Conservation (phyloP, 2,113 vertebrate genomes). For the Steatornis caripensis region DNA sequence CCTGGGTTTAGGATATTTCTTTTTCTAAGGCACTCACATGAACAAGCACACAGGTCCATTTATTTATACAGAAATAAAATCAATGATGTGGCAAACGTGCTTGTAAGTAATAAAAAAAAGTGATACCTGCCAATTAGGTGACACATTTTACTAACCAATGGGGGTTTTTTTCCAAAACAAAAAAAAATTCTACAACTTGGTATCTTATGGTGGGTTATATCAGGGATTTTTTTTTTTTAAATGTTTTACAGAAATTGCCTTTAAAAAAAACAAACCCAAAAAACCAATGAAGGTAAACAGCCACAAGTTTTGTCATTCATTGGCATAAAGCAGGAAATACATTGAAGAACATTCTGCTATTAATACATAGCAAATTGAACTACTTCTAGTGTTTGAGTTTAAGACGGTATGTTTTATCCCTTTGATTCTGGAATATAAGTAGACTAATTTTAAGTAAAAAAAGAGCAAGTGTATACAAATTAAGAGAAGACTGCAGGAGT, state of each 20-base stretch:
- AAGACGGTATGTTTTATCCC: background rate
- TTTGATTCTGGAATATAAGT: slow-evolving; percentile 29
- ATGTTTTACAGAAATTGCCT: background rate
- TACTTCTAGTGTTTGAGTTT: background rate
- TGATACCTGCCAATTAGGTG: background rate
- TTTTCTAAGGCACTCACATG: slow-evolving; percentile 73
- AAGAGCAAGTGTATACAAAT: background rate
- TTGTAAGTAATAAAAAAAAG: background rate
- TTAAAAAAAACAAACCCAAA: background rate
- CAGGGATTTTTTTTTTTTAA: background rate
- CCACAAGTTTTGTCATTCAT: background rate
- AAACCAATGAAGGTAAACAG: background rate
- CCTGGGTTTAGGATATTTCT: background rate
- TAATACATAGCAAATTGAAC: background rate
- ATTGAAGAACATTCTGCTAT: background rate
- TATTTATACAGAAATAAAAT: background rate
- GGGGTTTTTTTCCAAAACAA: background rate
- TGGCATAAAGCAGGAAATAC: background rate
- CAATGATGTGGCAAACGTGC: background rate
- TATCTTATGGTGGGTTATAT: background rate
- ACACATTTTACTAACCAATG: slow-evolving; percentile 7
- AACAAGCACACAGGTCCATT: slow-evolving; percentile 27
- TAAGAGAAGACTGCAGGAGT: background rate
- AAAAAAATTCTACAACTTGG: background rate
- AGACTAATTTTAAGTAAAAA: background rate